phyloP scores from a whole-genome alignment of 2,113 vertebrate genomes.

The Typhlomys cinereus region DNA sequence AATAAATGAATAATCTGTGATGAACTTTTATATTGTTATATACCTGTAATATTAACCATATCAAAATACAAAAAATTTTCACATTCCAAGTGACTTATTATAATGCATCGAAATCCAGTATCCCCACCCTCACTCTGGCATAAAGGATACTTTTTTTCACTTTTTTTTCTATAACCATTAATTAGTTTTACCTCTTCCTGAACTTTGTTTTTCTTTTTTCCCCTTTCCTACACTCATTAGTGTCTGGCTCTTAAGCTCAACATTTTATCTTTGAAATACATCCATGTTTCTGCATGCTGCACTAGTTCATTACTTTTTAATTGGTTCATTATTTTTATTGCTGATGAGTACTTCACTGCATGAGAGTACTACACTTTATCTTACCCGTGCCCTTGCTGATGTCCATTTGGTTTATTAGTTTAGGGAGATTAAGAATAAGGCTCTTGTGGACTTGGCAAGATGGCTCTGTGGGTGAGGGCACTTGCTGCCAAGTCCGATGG shows the following conservation, averaged over 20 bases:
- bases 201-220: background rate
- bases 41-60: background rate
- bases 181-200: background rate
- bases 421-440: background rate
- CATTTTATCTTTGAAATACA: background rate
- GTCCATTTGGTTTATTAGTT: background rate
- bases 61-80: background rate
- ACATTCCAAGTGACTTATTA: background rate
- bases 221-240: background rate
- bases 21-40: background rate
- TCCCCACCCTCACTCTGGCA: background rate
- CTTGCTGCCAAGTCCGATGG: too few species aligned
- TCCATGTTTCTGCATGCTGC: background rate
- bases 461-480: too few species aligned
- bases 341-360: background rate
- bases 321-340: conserved; percentile 7
- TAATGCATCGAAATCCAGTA: background rate
- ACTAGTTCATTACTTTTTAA: conserved; percentile 16
- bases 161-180: background rate
- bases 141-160: background rate
- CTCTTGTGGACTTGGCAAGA: too few species aligned
- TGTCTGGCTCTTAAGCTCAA: background rate
- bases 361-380: background rate
- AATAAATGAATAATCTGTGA: background rate
- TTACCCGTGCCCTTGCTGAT: background rate